Evolutionary conservation across 2,888 invertebrate genomes (phyloP).

Genomic region (Leptothorax acervorum): DNA sequence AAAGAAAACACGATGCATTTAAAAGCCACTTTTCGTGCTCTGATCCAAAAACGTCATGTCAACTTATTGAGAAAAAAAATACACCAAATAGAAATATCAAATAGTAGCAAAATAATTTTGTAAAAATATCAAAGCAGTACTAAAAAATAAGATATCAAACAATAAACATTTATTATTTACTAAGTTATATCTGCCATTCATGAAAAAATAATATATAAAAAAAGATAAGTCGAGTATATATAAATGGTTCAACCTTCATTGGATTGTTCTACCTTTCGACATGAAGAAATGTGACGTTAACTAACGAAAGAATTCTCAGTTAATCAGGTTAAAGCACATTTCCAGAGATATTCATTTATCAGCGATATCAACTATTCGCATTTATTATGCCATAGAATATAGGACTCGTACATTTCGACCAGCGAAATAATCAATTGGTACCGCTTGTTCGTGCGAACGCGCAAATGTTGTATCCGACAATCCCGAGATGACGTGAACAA

Average conservation of each 20-base stretch:
- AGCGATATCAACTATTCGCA: not conserved
- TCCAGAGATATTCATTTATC: constrained; percentile 7
- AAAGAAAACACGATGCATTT: not conserved
- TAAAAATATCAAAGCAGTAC: not conserved
- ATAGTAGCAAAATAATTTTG: constrained; percentile 7
- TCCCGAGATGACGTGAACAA: constrained; percentile 48
- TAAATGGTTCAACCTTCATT: not conserved
- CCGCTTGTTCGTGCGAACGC: constrained; percentile 50
- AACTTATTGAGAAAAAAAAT: not conserved
- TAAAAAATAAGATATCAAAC: not conserved
- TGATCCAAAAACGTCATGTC: not conserved
- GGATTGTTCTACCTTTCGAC: not conserved
- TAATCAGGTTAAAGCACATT: not conserved
- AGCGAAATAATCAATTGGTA: constrained; percentile 34
- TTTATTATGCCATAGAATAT: not conserved
- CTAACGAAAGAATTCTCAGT: not conserved
- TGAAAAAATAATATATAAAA: not conserved
- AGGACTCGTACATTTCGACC: constrained; percentile 29
- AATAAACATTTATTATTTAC: not conserved
- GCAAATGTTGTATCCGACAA: constrained; percentile 59
- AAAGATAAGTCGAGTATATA: not conserved
- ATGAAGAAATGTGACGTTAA: not conserved
- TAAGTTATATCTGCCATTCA: not conserved
- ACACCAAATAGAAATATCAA: not conserved
- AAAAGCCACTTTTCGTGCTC: not conserved